phyloP scores from a whole-genome alignment of 2,888 invertebrate species.

The Apotomis capreana region DNA sequence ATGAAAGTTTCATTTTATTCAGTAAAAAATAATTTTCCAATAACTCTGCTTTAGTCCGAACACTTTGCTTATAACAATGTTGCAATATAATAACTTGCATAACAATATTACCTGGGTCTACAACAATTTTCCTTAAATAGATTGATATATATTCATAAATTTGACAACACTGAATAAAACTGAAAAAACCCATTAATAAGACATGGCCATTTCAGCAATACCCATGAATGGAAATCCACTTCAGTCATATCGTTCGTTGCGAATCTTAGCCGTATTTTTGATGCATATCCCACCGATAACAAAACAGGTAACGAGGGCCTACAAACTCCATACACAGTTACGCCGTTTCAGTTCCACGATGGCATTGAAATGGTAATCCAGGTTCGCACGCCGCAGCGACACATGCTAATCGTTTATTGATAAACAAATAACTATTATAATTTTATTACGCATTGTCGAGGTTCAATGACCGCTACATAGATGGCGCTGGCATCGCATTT shows the following conservation, averaged over 20 bases:
- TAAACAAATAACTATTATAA: constrained; percentile 80
- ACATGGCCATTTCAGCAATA: no score
- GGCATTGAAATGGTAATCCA: constrained; percentile 70
- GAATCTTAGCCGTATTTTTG: neutral
- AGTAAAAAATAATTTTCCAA: no score
- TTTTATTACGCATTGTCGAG: constrained; percentile 73
- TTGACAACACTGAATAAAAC: no score
- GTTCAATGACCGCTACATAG: constrained; percentile 47
- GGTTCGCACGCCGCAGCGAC: constrained; percentile 60
- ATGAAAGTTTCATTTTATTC: no score
- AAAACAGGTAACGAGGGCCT: neutral
- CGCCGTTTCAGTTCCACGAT: constrained; percentile 7
- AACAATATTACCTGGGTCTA: no score
- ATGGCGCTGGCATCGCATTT: constrained; percentile 64
- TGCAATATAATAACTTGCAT: no score
- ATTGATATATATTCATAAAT: no score
- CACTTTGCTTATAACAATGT: no score
- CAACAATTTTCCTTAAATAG: no score
- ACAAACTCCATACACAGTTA: neutral
- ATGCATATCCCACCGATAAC: neutral
- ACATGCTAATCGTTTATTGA: constrained; percentile 80
- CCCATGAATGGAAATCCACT: no score
- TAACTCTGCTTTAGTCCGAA: no score
- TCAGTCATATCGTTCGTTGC: neutral
- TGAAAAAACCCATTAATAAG: no score